phyloP scores from a whole-genome alignment of 2,888 invertebrate species.

The Quadriops clusia region DNA sequence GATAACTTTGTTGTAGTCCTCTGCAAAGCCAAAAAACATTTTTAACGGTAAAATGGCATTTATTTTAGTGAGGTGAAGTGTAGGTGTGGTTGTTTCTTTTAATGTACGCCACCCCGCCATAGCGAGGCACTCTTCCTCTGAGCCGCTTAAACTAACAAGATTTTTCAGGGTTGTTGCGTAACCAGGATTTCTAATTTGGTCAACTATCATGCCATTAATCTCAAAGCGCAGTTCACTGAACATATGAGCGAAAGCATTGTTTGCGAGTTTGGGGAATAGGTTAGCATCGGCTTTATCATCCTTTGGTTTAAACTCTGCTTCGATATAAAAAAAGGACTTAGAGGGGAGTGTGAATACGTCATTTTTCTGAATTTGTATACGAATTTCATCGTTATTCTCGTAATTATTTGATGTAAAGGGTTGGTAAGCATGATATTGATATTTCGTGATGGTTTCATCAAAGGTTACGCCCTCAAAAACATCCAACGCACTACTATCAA shows the following conservation, averaged over 20 bases:
- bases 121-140: slow-evolving; percentile 18
- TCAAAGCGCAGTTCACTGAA: no score
- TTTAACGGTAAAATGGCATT: slow-evolving; percentile 17
- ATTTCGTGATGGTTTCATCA: slow-evolving; percentile 2
- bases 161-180: slow-evolving; percentile 26
- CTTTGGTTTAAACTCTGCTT: no score
- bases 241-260: no score
- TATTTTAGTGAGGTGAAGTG: slow-evolving; percentile 1
- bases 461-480: slow-evolving; percentile 2
- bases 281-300: no score
- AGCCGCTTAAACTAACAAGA: slow-evolving; percentile 22
- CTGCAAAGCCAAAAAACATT: slow-evolving; percentile 25
- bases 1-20: slow-evolving; percentile 30
- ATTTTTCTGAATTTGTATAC: slow-evolving; percentile 2
- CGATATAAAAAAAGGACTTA: no score
- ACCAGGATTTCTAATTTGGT: slow-evolving; percentile 24
- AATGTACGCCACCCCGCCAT: slow-evolving; percentile 22
- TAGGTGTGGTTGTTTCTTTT: no score
- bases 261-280: no score
- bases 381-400: slow-evolving; percentile 5
- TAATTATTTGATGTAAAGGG: slow-evolving; percentile 1
- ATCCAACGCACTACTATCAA: no score
- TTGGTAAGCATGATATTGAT: slow-evolving; percentile 3
- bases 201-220: no score
- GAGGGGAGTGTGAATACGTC: slow-evolving; percentile 1